Percentiles rank a stretch among this genome's conserved stretches.
phyloP scores from a whole-genome alignment of 1,140 invertebrate genomes.

The Drosophila guanche region DNA sequence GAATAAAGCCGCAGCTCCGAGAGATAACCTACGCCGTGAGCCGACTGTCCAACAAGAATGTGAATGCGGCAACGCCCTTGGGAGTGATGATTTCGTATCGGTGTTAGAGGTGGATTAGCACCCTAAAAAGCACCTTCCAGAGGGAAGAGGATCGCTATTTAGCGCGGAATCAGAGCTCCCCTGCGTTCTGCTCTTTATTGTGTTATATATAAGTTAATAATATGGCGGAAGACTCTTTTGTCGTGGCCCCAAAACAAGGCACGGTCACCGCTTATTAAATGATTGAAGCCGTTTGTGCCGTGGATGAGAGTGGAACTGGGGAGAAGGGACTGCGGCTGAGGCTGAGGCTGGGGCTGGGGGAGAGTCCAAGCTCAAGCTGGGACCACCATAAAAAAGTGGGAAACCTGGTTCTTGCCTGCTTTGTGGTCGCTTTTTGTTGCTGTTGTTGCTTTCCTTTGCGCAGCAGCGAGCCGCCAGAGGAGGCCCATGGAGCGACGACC shows the following conservation, averaged over 20 bases:
- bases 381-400: conserved; percentile 66
- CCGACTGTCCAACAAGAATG: too few species aligned
- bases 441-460: conserved; percentile 13
- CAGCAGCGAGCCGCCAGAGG: not conserved
- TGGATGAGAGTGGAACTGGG: not conserved
- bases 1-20: too few species aligned
- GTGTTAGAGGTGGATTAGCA: too few species aligned
- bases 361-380: conserved; percentile 24
- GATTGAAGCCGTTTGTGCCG: conserved; percentile 56
- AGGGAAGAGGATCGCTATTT: too few species aligned
- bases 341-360: not conserved
- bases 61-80: too few species aligned
- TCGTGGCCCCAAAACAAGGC: conserved; percentile 58
- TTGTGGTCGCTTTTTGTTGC: conserved; percentile 33
- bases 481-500: conserved; percentile 40
- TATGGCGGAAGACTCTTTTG: conserved; percentile 82
- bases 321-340: not conserved
- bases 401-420: conserved; percentile 46
- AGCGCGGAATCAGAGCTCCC: not conserved
- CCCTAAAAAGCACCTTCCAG: too few species aligned
- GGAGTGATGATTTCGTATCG: too few species aligned
- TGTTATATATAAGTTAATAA: conserved; percentile 84
- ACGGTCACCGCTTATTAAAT: conserved; percentile 68
- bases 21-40: too few species aligned
- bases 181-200: conserved; percentile 47